A percentile compares a stretch with the other conserved stretches of the same genome.
Conservation (phyloP, 2,797 vertebrate genomes). For the Hoplostethus mediterraneus region DNA sequence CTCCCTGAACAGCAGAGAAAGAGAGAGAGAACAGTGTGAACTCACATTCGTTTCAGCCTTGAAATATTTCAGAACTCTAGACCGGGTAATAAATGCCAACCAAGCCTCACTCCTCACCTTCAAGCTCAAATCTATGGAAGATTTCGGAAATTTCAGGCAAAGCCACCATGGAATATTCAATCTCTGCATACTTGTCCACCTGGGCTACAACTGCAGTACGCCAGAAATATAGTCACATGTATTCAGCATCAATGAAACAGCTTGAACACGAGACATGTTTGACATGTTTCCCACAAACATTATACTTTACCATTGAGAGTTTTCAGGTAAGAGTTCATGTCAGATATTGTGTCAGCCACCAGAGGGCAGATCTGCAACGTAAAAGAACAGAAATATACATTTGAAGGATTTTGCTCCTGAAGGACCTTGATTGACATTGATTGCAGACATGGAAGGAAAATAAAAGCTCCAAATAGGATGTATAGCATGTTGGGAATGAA, state of each 20-base stretch:
- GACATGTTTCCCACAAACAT: not conserved
- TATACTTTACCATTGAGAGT: conserved; percentile 81
- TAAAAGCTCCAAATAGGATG: not conserved
- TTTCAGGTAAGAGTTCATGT: conserved; percentile 79
- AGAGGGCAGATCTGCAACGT: conserved; percentile 83
- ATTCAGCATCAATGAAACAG: conserved; percentile 11
- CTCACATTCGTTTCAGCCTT: not conserved
- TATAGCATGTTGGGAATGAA: not conserved
- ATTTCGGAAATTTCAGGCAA: conserved; percentile 69
- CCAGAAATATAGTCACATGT: conserved; percentile 1
- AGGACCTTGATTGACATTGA: not conserved
- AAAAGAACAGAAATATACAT: conserved; percentile 2
- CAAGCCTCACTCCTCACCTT: conserved; percentile 72
- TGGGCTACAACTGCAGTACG: conserved; percentile 74
- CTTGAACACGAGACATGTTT: not conserved
- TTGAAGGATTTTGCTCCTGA: not conserved
- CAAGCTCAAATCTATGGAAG: conserved; percentile 75
- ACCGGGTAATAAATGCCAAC: not conserved
- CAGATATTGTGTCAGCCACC: conserved; percentile 68
- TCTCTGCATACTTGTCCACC: conserved; percentile 82
- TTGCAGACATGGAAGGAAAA: not conserved
- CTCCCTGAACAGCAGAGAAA: conserved; percentile 68
- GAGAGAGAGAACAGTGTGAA: not conserved
- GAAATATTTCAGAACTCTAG: not conserved
- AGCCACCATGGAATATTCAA: conserved; percentile 84